Base-by-base conservation (phyloP, 2,888 invertebrate genomes). In the Ennomos fuscantarius region DNA sequence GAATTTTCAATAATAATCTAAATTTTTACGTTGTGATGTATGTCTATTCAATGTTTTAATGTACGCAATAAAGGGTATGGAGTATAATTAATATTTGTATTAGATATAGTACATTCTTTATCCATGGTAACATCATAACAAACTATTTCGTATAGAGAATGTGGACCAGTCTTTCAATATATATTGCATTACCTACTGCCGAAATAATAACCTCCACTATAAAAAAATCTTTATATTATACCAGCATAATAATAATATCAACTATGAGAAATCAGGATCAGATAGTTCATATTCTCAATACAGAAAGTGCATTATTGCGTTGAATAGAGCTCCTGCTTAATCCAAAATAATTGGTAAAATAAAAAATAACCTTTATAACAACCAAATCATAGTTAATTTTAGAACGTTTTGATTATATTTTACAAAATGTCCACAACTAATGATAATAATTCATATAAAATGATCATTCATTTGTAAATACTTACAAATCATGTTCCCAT, bases 381-480 rank as follows among this genome's bases (percentile, higher is more conserved):
- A 55, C 50, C 47, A 58, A 49, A 53, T n/a, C 45, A 34, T 55
- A 51, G 53, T 56, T 47, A 50, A 13, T 42, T 55, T 55, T 44
- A 33, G 44, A 56, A 53, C 50, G 24, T 39, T 55, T 46, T 54
- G 41, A n/a, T 41, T 42, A 42, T 53, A 39, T 51, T 42, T 66
- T 69, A 62, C 46, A 56, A 67, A 62, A 24, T 24, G 68, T 66
- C 68, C 66, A 72, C 67, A 70, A 73, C 69, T 63, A 72, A 77
- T 70, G 76, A 76, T 74, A 76, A 74, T 74, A 74, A 68, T 66
- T 72, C 75, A 76, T 72, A 67, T 71, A 69, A 41, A 52, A 24
- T 64, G 68, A 73, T 81, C 79, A 81, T 76, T 68, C 79, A 82
- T 82, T 80, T 85, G 86, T 86, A 84, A 74, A 86, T 85, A 86